Percentiles rank a stretch among this genome's conserved stretches.
phyloP scores from a whole-genome alignment of 2,797 vertebrate species.

The Hippopotamyrus pictus region DNA sequence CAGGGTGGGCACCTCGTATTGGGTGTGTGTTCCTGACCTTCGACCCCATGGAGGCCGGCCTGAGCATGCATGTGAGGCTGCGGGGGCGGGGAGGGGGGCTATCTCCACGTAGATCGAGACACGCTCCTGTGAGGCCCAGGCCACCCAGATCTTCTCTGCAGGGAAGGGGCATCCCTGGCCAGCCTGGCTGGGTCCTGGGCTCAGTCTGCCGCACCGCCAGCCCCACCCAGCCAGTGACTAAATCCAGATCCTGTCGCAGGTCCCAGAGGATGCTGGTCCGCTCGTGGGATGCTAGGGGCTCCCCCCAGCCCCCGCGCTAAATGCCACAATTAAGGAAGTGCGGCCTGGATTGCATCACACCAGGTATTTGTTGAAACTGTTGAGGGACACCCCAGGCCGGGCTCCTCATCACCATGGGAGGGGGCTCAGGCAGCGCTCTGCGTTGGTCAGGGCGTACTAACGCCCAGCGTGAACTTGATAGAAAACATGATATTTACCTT shows the following conservation, averaged over 20 bases:
- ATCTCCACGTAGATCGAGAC: background rate
- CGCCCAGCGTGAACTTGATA: background rate
- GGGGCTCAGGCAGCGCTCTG: background rate
- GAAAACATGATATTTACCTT: background rate
- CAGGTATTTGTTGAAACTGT: conserved; percentile 48
- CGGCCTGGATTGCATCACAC: conserved; percentile 58
- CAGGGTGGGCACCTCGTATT: background rate
- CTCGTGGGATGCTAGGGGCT: conserved; percentile 40
- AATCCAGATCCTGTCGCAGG: conserved; percentile 37
- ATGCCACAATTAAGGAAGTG: conserved; percentile 58
- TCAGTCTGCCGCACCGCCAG: background rate
- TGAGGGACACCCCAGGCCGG: conserved; percentile 40
- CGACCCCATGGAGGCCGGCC: background rate
- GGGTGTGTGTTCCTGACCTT: background rate
- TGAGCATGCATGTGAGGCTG: background rate
- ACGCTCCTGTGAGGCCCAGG: background rate
- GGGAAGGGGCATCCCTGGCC: background rate
- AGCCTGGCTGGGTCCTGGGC: background rate
- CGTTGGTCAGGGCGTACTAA: background rate
- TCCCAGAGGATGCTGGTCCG: conserved; percentile 22
- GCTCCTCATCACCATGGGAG: background rate
- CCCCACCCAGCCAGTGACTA: conserved; percentile 29
- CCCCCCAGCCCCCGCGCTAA: conserved; percentile 47
- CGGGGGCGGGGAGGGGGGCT: background rate
- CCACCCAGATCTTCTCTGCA: background rate